Evolutionary conservation across 1,140 invertebrate species (phyloP), one percentile per base, ranked within the genome.

Genomic region (Rhopalosiphum maidis): DNA sequence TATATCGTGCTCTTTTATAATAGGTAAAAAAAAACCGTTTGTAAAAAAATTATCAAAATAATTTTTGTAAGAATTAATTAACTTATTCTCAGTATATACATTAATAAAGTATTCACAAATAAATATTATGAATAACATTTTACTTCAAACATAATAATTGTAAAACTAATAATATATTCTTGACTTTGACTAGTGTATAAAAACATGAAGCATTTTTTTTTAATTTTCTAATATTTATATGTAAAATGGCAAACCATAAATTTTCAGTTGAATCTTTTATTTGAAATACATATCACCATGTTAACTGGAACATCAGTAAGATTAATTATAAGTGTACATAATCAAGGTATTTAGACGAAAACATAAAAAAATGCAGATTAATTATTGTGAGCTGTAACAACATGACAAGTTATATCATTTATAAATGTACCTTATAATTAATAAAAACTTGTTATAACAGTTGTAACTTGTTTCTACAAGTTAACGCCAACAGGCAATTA

Each of bases 271-370:
- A 68, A 68, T 68, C 11, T 15, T 68, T 77, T n/a, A 5, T 77
- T 77, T 77, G 60, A 77, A n/a, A 77, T 77, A 5, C 1, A 77
- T n/a, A n/a, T 77, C 30, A 77, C 15, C n/a, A n/a, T 30, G n/a
- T 77, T 77, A n/a, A n/a, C 60, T 15, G 5, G 60, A n/a, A 68
- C 30, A 68, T n/a, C 60, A n/a, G 30, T 77, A 35, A 35, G n/a
- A n/a, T 77, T 77, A 77, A 77, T n/a, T 77, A n/a, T 77, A n/a
- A 77, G n/a, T 77, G 30, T n/a, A n/a, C 60, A 77, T 77, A 77
- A 77, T n/a, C 60, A n/a, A 77, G 60, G 60, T n/a, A 21, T 77
- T 77, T n/a, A 77, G 30, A 77, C 0, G 30, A 15, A 77, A 77
- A n/a, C 60, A 77, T 25, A 60, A 25, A 35, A 68, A n/a, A 77